Conservation (phyloP, 2,113 vertebrate species). For the Ptilonorhynchus violaceus region DNA sequence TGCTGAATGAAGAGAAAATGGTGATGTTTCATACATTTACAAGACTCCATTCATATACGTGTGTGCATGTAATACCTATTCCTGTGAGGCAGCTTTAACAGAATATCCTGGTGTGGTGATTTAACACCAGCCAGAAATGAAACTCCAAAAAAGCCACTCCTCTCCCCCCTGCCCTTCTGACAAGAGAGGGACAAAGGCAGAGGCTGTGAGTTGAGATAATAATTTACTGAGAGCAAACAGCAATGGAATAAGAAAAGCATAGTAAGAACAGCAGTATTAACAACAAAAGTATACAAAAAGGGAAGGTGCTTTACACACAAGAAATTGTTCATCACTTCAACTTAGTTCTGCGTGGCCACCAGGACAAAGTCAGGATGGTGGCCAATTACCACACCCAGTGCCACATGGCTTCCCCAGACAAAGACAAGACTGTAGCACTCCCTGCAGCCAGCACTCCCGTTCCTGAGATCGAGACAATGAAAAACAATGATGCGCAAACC, state of each 20-base stretch:
- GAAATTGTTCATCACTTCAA: neutral
- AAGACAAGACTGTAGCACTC: neutral
- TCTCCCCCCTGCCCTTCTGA: fast-evolving
- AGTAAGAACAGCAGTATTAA: neutral
- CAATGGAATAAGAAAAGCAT: neutral
- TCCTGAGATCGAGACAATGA: neutral
- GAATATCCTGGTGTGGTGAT: neutral
- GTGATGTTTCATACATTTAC: neutral
- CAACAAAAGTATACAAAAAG: neutral
- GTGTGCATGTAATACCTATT: neutral
- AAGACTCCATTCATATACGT: neutral
- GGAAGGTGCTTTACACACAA: neutral
- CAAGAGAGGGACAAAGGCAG: neutral
- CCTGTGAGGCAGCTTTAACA: neutral
- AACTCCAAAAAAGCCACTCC: neutral
- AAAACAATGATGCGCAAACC: neutral
- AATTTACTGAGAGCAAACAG: neutral
- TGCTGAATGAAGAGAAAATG: neutral
- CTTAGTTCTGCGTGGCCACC: fast-evolving
- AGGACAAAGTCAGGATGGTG: neutral
- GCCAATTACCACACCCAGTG: fast-evolving
- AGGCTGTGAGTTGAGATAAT: neutral
- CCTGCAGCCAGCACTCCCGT: neutral
- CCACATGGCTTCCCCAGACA: neutral
- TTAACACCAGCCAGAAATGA: neutral